Base-by-base conservation (phyloP, 2,113 vertebrate genomes). In the Syngnathus typhle region DNA sequence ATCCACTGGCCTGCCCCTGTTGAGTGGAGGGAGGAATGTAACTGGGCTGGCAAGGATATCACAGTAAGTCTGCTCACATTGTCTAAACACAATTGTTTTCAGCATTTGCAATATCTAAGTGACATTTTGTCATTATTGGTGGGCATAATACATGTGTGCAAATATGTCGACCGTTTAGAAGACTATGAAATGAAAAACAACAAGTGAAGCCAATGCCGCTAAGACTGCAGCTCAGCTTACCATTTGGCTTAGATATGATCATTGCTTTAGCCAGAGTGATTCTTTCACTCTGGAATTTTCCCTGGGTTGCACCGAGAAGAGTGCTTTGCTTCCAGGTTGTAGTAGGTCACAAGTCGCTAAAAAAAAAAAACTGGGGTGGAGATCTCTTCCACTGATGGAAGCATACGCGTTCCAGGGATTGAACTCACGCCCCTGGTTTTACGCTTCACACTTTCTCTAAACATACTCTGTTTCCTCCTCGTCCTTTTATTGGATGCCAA, bases 11-110 rank as follows among this genome's bases (percentile, higher is more conserved):
- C 95, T 0, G 96, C 97, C 0, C 95, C 92, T 0, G 96, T 98
- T 58, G 96, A 99, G 68, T 98, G 95, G 96, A 93, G 96, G 68
- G 97, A 99, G 79, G 96, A 98, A 80, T 99, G 97, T 76, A 98
- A 98, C 90, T 98, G 96, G 96, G 97, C 97, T 0, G 97, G 96
- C 67, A 99, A 99, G 81, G 96, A 99, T 73, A 96, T 98, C 79
- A 94, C 93, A 0, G 97, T 99, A 89, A 96, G 96, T 84, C 15
- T 44, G 12, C 8, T 43, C 18, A 55, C 18, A 39, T 7, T 19
- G 32, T 7, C n/a, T 32, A 11, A 27, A 46, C 2, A 23, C 9
- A 3, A 19, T 16, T 15, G 9, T 11, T 54, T 54, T 54, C 21
- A 54, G 11, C 23, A 56, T 15, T 32, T 56, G 10, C 23, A 12